Conservation (phyloP, 2,113 vertebrate species). For the Spea bombifrons region DNA sequence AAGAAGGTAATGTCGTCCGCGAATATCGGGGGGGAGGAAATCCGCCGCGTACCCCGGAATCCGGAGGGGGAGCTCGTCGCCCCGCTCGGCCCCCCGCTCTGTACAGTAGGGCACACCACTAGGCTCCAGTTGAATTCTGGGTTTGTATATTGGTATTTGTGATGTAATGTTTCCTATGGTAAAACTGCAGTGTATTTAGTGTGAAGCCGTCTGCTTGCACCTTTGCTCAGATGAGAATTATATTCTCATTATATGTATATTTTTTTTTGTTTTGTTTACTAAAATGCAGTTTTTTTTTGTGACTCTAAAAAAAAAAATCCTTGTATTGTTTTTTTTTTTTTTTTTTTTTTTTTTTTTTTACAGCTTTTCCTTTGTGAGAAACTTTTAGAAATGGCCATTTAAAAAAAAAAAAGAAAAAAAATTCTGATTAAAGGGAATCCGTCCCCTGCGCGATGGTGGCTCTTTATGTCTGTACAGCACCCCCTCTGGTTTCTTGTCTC, state of each 20-base stretch:
- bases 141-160: conserved; percentile 65
- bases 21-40: neutral
- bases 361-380: no score
- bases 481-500: no score
- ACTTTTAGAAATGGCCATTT: no score
- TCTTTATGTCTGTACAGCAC: no score
- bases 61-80: neutral
- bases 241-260: conserved; percentile 68
- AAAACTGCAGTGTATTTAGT: conserved; percentile 64
- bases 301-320: conserved; percentile 44
- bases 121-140: conserved; percentile 57
- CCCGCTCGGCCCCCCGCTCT: conserved; percentile 23
- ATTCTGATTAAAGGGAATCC: no score
- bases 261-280: conserved; percentile 62
- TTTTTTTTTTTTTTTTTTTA: no score
- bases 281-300: conserved; percentile 64
- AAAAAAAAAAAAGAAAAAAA: no score
- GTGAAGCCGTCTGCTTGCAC: conserved; percentile 61
- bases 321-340: no score
- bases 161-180: conserved; percentile 63
- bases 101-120: conserved; percentile 45
- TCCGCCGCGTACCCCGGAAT: neutral
- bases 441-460: no score
- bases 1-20: neutral
- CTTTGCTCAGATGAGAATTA: conserved; percentile 63